phyloP scores from a whole-genome alignment of 1,140 invertebrate genomes.

The Drosophila novamexicana region DNA sequence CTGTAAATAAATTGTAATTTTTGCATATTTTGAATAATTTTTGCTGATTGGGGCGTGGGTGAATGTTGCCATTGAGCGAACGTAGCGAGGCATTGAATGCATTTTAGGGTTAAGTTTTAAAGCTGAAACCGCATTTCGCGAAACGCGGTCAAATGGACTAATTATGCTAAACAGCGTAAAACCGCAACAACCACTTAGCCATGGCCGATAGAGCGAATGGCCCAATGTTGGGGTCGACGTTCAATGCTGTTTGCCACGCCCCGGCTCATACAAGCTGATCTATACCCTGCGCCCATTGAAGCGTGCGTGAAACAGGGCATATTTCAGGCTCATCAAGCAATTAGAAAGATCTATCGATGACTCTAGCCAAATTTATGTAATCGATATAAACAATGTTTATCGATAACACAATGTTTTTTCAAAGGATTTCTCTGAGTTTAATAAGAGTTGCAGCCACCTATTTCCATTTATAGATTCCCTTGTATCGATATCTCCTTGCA shows the following conservation, averaged over 20 bases:
- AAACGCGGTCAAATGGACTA: constrained; percentile 75
- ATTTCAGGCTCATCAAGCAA: neutral
- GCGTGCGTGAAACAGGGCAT: neutral
- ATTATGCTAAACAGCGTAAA: constrained; percentile 76
- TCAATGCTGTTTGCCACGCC: constrained; percentile 8
- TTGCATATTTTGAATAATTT: constrained; percentile 17
- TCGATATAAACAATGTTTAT: too few species aligned
- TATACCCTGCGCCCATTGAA: too few species aligned
- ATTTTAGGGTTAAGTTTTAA: constrained; percentile 30
- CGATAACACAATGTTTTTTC: too few species aligned
- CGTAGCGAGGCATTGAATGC: constrained; percentile 5
- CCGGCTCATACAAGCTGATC: neutral
- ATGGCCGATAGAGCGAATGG: constrained; percentile 32
- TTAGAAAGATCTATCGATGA: too few species aligned
- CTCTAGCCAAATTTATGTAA: too few species aligned
- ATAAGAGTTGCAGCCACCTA: too few species aligned
- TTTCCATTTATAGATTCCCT: too few species aligned
- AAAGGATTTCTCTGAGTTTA: too few species aligned
- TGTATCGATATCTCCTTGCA: too few species aligned
- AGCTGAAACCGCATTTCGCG: constrained; percentile 62
- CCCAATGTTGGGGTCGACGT: constrained; percentile 7
- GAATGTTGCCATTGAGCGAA: too few species aligned
- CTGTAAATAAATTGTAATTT: constrained; percentile 24
- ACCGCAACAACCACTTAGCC: constrained; percentile 76
- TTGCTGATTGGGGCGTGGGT: neutral